These are phyloP conservation scores for Heteromormyrus szaboi DNA, from an alignment of 2,797 vertebrate species.

Conservation along the genomic window DNA sequence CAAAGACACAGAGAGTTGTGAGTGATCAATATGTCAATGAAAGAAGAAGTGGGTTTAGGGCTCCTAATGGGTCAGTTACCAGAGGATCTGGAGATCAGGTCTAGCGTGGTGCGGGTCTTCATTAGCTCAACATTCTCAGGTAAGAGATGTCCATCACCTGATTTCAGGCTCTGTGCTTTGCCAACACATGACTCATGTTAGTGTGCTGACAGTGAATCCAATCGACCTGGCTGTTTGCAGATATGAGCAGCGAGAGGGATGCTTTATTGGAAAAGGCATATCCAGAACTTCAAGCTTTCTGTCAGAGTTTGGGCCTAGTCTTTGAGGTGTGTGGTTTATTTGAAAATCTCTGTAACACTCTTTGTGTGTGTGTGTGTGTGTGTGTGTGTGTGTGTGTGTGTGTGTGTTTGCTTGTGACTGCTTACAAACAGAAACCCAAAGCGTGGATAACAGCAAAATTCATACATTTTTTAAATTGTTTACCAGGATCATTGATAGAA, in stretches of 20 bases:
- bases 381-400: not conserved
- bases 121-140: conserved; percentile 70
- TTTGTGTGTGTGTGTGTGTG: not conserved
- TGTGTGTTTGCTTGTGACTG: not conserved
- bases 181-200: not conserved
- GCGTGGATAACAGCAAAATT: not conserved
- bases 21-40: conserved; percentile 17
- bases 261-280: conserved; percentile 62
- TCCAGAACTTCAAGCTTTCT: conserved; percentile 67
- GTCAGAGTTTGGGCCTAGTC: conserved; percentile 62
- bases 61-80: conserved; percentile 51
- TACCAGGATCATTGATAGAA: not conserved
- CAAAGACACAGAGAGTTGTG: not conserved
- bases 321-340: conserved; percentile 63
- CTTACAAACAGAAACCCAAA: not conserved
- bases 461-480: not conserved
- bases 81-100: conserved; percentile 35
- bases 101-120: conserved; percentile 61
- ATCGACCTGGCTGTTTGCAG: conserved; percentile 43
- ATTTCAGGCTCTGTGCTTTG: not conserved
- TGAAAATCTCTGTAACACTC: not conserved
- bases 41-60: conserved; percentile 34
- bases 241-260: conserved; percentile 66
- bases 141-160: conserved; percentile 35
- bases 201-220: not conserved